Percentiles rank a stretch among this genome's conserved stretches.
Evolutionary conservation across 2,888 invertebrate species (phyloP).

Genomic region (Dendrolimus pini): DNA sequence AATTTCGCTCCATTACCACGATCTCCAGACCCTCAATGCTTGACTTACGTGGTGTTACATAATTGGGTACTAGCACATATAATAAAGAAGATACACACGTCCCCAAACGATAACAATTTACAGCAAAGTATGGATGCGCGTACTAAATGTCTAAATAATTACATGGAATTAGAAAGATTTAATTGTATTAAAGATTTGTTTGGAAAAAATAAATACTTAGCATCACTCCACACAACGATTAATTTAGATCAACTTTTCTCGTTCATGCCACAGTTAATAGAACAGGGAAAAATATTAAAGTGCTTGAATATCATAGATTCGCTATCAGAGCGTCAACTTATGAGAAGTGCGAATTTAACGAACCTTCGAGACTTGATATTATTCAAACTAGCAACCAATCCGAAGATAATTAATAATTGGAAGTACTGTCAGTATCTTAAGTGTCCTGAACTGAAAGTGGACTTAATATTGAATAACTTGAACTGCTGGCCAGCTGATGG

Average conservation of each 20-base stretch:
- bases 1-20: conserved; percentile 59
- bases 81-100: conserved; percentile 79
- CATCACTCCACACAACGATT: conserved; percentile 77
- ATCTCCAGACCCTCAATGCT: conserved; percentile 69
- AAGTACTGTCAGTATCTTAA: conserved; percentile 72
- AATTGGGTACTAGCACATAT: conserved; percentile 83
- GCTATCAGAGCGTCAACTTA: conserved; percentile 74
- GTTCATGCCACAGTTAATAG: conserved; percentile 63
- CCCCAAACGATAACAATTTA: conserved; percentile 62
- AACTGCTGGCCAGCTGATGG: conserved; percentile 75
- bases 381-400: conserved; percentile 74
- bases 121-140: conserved; percentile 74
- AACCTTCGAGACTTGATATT: conserved; percentile 77
- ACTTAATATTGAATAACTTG: conserved; percentile 72
- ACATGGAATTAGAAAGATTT: conserved; percentile 74
- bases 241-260: conserved; percentile 67
- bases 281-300: conserved; percentile 60
- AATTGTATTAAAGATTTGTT: conserved; percentile 71
- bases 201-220: conserved; percentile 74
- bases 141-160: conserved; percentile 77
- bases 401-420: conserved; percentile 60
- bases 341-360: conserved; percentile 67
- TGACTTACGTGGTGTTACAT: conserved; percentile 79
- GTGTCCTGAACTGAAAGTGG: conserved; percentile 64
- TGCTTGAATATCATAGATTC: conserved; percentile 74